Base-by-base conservation (phyloP, 1,140 invertebrate genomes). In the Drosophila nigrodunni region DNA sequence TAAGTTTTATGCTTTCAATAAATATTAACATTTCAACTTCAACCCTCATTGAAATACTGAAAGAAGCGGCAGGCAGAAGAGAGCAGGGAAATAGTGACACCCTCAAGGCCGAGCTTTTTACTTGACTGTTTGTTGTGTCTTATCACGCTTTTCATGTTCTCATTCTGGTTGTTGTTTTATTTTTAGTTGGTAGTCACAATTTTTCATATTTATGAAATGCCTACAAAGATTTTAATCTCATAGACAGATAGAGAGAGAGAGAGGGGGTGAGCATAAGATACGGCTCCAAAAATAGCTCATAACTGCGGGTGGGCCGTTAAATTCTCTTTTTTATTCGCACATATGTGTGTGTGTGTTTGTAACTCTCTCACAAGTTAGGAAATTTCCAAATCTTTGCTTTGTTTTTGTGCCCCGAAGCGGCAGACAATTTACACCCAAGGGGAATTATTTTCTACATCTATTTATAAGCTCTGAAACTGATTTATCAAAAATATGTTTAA, bases 171-270 rank as follows among this genome's bases (percentile, higher is more conserved):
- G 39, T 49, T 66, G 15, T 60, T 76, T 60, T 65, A 65, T 71
- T 75, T 75, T 65, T 75, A 75, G 72, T 75, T 75, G 58, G 72
- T 64, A 58, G 59, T 74, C 70, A 66, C 61, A 43, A 77, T 77
- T 77, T 77, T 77, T 74, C 70, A 77, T 77, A 65, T 80, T 75
- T 80, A 74, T 78, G 62, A 70, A 80, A 74, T 77, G 78, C 72
- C 71, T 78, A 71, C 62, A 80, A 77, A 78, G 78, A 75, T 80
- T 80, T 78, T 78, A 67, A 80, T 78, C 78, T 74, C 69, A 73
- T 67, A 61, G 47, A 39, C 44, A 25, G 57, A 50, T 6, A 0
- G 3, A 25, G 15, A 52, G 54, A 41, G 37, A 44, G 25, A 25
- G 44, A 11, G 7, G 5, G 11, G 10, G 11, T 13, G 39, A n/a